These are phyloP conservation scores for Haemorhous mexicanus DNA, from an alignment of 2,113 vertebrate genomes.

Conservation along the genomic window DNA sequence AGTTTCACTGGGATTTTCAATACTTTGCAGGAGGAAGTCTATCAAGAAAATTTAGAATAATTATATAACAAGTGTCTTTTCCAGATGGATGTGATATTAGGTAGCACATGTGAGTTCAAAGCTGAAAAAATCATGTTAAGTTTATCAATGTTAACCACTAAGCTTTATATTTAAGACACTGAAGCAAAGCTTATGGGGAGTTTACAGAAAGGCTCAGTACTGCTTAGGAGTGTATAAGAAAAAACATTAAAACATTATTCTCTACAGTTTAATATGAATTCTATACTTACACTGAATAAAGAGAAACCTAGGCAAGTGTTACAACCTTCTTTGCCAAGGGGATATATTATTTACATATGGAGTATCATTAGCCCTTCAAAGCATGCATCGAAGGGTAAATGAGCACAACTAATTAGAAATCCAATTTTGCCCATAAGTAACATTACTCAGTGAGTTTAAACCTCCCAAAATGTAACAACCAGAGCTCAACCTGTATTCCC, in stretches of 20 bases:
- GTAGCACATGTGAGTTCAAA: background rate
- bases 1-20: background rate
- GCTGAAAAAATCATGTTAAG: background rate
- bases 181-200: background rate
- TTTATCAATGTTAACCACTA: background rate
- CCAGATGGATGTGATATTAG: background rate
- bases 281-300: background rate
- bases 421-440: slow-evolving; percentile 55
- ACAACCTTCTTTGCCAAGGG: background rate
- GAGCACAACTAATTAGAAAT: slow-evolving; percentile 56
- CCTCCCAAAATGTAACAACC: background rate
- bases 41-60: background rate
- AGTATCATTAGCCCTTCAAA: slow-evolving; percentile 48
- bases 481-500: slow-evolving; percentile 39
- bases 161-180: background rate
- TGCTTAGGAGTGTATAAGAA: background rate
- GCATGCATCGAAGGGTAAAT: slow-evolving; percentile 29
- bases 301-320: background rate
- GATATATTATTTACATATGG: background rate
- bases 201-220: background rate
- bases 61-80: background rate
- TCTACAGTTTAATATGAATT: background rate
- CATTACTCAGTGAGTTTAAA: slow-evolving; percentile 43
- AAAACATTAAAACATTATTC: background rate
- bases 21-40: background rate